Percentiles rank a stretch among this genome's conserved stretches.
Conservation (phyloP, 2,797 vertebrate genomes). For the Melanotaenia parkinsoni region DNA sequence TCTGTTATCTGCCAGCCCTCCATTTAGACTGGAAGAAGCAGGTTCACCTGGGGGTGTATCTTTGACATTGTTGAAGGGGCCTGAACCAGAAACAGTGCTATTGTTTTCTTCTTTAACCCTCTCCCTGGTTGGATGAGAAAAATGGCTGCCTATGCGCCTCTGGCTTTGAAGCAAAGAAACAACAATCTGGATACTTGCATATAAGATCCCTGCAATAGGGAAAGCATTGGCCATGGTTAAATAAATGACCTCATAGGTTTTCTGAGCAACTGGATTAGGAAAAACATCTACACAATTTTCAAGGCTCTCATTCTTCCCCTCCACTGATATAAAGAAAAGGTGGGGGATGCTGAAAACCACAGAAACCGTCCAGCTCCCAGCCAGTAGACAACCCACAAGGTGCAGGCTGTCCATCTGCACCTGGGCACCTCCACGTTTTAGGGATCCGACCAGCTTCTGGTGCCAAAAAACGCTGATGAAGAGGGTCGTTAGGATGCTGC, state of each 20-base stretch:
- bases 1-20: constrained; percentile 3
- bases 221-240: constrained; percentile 75
- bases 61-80: constrained; percentile 4
- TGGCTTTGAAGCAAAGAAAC: constrained; percentile 74
- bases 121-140: constrained; percentile 12
- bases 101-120: constrained; percentile 12
- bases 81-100: neutral
- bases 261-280: constrained; percentile 30
- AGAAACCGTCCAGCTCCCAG: constrained; percentile 77
- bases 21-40: neutral
- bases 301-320: constrained; percentile 48
- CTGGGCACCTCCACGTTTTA: constrained; percentile 74
- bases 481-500: constrained; percentile 84
- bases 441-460: constrained; percentile 84
- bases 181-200: constrained; percentile 75
- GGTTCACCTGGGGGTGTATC: neutral
- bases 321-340: constrained; percentile 64
- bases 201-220: constrained; percentile 76
- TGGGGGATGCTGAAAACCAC: constrained; percentile 74
- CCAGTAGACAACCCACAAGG: constrained; percentile 65
- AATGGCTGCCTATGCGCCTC: constrained; percentile 60
- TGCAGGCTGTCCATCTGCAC: constrained; percentile 77
- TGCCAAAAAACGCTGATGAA: constrained; percentile 84
- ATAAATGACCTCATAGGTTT: constrained; percentile 73
- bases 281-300: constrained; percentile 68